These are phyloP conservation scores for Pantherophis alleghaniensis DNA, from an alignment of 2,797 vertebrate species.

Conservation along the genomic window DNA sequence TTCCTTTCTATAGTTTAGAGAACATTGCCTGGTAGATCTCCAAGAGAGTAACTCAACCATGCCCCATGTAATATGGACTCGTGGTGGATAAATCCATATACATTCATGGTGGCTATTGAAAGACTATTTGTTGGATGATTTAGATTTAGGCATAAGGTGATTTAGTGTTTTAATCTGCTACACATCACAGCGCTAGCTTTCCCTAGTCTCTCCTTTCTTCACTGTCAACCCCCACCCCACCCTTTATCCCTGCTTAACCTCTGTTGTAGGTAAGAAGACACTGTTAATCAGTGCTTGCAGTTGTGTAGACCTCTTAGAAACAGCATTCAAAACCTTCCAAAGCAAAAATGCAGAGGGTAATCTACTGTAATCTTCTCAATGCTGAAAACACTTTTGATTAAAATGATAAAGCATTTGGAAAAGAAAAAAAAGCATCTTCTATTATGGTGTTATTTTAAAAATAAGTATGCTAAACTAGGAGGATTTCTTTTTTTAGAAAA, in stretches of 20 bases:
- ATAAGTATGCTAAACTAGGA: constrained; percentile 18
- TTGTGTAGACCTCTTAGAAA: constrained; percentile 65
- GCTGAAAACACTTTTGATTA: constrained; percentile 50
- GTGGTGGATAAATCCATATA: not conserved
- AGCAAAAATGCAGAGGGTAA: constrained; percentile 59
- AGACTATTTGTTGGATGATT: constrained; percentile 28
- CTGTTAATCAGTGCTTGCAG: constrained; percentile 66
- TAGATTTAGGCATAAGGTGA: constrained; percentile 22
- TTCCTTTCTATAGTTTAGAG: not conserved
- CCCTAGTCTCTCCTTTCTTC: constrained; percentile 4
- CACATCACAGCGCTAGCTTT: constrained; percentile 46
- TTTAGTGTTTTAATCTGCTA: constrained; percentile 47
- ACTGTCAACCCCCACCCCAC: constrained; percentile 34
- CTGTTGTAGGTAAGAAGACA: constrained; percentile 69
- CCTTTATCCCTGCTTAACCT: constrained; percentile 63
- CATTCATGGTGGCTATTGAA: constrained; percentile 26
- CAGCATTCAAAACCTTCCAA: constrained; percentile 63
- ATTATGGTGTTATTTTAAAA: constrained; percentile 38
- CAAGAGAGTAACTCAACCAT: not conserved
- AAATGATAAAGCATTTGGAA: constrained; percentile 61
- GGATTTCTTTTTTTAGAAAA: constrained; percentile 12
- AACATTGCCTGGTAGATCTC: not conserved
- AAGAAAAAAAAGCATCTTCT: constrained; percentile 50
- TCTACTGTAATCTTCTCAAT: constrained; percentile 64
- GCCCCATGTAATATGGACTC: not conserved